Evolutionary conservation across 2,113 vertebrate genomes (phyloP).

Genomic region (Haplotaxodon microlepis): DNA sequence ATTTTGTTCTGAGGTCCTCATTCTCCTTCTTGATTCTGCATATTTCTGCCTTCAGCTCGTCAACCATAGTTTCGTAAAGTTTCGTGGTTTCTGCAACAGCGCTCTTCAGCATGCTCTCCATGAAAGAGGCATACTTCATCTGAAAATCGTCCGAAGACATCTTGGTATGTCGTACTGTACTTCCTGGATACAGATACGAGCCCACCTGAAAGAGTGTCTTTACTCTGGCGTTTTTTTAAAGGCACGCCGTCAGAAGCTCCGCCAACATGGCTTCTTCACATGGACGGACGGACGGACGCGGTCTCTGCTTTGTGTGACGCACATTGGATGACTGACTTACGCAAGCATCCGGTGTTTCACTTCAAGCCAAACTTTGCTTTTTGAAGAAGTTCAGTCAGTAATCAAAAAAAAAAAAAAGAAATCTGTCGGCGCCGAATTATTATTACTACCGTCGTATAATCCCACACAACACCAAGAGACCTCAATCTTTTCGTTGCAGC

Average conservation of each 20-base stretch:
- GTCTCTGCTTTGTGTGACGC: constrained; percentile 29
- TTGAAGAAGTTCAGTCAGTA: neutral
- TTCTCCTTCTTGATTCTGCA: constrained; percentile 58
- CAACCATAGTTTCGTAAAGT: constrained; percentile 66
- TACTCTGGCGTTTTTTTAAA: neutral
- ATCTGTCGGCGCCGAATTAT: neutral
- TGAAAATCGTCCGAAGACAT: constrained; percentile 61
- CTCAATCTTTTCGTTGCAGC: neutral
- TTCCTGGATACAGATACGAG: rapidly evolving
- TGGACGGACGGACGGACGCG: neutral
- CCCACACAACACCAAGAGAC: neutral
- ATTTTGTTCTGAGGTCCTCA: constrained; percentile 46
- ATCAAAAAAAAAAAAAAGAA: too few species aligned
- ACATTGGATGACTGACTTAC: neutral
- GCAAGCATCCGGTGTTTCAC: neutral
- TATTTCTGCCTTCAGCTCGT: constrained; percentile 63
- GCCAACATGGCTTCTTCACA: constrained; percentile 34
- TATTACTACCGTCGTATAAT: too few species aligned
- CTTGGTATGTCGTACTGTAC: neutral
- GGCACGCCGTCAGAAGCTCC: neutral
- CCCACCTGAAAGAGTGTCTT: neutral
- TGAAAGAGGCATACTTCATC: constrained; percentile 53
- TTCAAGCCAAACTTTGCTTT: neutral
- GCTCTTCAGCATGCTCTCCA: constrained; percentile 60
- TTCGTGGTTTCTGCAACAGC: constrained; percentile 63